Base-by-base conservation (phyloP, 1,140 invertebrate genomes). In the Agrilus planipennis region DNA sequence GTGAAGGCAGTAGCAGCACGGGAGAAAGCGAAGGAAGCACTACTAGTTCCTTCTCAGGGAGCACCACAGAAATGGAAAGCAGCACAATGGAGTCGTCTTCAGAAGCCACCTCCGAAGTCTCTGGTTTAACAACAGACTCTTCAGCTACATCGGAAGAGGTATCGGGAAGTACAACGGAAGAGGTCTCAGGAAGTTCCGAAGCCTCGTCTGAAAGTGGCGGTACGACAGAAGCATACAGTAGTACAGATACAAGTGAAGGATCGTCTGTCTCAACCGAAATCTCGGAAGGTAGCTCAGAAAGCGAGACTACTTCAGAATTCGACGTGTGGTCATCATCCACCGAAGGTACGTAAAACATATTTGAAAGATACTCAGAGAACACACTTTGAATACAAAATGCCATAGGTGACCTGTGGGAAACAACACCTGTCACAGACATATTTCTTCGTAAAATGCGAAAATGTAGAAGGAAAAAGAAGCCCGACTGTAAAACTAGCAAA, bases 401-500 rank as follows among this genome's bases (percentile, higher is more conserved):
- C 3, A 53, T 51, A 12, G 47, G 45, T 23, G 44, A 46, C n/a
- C 30, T 42, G 12, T 59, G 58, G 16, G 49, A 45, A 7, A 62
- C 53, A 14, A 58, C 65, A n/a, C 52, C 64, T 2, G 56, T 70
- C 14, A 72, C 69, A 1, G 59, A 58, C 1, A 62, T 70, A 14
- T 60, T 74, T 41, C 63, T 61, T 4, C 45, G 64, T 29, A 71
- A 66, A 44, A 49, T 63, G 10, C 62, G 63, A 25, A 77, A 77
- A 55, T 84, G 81, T 49, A 81, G 75, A 51, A 57, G 66, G 0
- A 71, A 65, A 46, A 73, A 69, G 41, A 65, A 62, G 41, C 63
- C 70, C 23, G 66, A 67, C 31, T 94, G 90, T 52, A 68, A 72
- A 12, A 74, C 70, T 16, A 73, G 79, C 10, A 61, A 76, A 46